These are phyloP conservation scores for Idris sp. DNA, from an alignment of 1,140 invertebrate species.

Conservation along the genomic window DNA sequence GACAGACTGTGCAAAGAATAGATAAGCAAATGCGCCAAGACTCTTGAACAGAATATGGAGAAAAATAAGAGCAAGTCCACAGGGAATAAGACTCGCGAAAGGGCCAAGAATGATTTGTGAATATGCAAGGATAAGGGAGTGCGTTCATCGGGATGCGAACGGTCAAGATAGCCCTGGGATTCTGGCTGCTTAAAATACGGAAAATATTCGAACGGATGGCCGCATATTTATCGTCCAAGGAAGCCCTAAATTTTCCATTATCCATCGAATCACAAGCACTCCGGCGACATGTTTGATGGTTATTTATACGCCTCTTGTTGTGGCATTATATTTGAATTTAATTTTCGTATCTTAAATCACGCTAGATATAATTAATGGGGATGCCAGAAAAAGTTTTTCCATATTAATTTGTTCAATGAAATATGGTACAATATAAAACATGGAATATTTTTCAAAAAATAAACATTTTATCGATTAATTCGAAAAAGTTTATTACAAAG, in stretches of 20 bases:
- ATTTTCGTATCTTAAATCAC: conserved; percentile 34
- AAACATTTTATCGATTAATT: no score
- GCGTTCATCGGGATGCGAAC: conserved; percentile 71
- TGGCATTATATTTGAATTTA: conserved; percentile 53
- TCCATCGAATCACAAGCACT: conserved; percentile 69
- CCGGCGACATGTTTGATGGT: conserved; percentile 63
- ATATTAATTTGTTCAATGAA: no score
- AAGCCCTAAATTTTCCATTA: conserved; percentile 77
- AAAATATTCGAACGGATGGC: conserved; percentile 78
- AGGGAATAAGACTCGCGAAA: conserved; percentile 63
- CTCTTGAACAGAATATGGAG: conserved; percentile 56
- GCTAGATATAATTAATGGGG: conserved; percentile 6
- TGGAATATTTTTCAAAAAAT: no score
- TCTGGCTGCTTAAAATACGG: conserved; percentile 75
- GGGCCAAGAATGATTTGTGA: conserved; percentile 76
- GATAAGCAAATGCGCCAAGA: conserved; percentile 49
- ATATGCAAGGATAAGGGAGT: conserved; percentile 76
- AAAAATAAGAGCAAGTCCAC: conserved; percentile 64
- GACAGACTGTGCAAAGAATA: conserved; percentile 29
- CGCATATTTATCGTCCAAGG: conserved; percentile 75
- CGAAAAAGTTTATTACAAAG: no score
- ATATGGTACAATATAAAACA: no score
- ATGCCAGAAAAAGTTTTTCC: no score
- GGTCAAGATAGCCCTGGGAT: conserved; percentile 76
- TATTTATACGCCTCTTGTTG: conserved; percentile 65